These are phyloP conservation scores for Tupaia tana DNA, from an alignment of 2,113 vertebrate genomes.

Conservation along the genomic window DNA sequence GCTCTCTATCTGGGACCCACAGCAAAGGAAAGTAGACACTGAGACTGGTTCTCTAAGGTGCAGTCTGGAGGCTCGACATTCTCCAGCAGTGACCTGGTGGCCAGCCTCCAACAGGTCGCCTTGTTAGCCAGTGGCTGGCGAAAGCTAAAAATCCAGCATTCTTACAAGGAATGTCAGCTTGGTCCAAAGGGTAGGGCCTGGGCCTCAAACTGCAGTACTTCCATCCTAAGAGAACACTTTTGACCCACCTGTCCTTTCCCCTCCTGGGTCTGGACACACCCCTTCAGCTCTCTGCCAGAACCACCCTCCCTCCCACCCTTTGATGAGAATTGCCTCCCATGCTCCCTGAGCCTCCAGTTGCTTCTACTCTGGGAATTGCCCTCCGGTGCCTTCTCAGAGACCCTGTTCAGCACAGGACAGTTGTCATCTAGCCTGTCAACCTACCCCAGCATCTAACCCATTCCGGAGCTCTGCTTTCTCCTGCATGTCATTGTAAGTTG, in stretches of 20 bases:
- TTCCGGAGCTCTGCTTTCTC: background rate
- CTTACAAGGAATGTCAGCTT: background rate
- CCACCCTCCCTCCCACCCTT: background rate
- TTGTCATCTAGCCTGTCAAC: background rate
- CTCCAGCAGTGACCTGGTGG: background rate
- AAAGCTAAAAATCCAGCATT: background rate
- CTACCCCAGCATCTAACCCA: background rate
- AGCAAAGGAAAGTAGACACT: background rate
- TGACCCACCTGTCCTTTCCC: too few species aligned
- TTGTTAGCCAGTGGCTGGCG: background rate
- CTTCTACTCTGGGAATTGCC: background rate
- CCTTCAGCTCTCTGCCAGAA: background rate
- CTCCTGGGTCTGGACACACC: background rate
- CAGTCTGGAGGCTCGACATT: rapidly evolving
- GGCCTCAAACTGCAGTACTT: background rate
- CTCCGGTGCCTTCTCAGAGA: background rate
- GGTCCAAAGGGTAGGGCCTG: background rate
- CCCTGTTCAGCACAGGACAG: background rate
- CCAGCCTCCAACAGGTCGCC: background rate
- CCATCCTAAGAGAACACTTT: background rate
- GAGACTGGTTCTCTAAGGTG: background rate
- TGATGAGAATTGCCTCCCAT: rapidly evolving
- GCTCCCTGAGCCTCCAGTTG: background rate
- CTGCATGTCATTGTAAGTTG: background rate
- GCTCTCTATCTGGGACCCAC: background rate